Conservation (phyloP, 2,797 vertebrate genomes). For the Pterois miles region DNA sequence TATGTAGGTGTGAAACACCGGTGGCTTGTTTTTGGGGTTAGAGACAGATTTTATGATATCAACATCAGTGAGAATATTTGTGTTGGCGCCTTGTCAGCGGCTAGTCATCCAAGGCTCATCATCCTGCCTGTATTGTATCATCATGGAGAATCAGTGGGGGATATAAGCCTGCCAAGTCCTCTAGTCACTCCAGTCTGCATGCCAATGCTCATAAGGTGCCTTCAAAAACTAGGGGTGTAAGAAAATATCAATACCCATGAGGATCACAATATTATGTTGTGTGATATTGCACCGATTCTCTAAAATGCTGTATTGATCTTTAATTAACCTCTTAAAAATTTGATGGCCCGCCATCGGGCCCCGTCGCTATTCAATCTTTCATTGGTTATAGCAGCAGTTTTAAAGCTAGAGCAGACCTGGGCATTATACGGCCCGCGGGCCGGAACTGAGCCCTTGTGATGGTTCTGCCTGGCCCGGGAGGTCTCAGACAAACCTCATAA, state of each 20-base stretch:
- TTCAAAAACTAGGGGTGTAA: conserved; percentile 1
- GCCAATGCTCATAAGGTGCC: conserved; percentile 24
- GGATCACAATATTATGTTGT: background rate
- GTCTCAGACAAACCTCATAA: too few relatives aligned
- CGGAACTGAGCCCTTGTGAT: too few relatives aligned
- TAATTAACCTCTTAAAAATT: background rate
- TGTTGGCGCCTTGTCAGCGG: conserved; percentile 47
- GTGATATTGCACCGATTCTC: background rate
- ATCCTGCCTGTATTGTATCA: conserved; percentile 29
- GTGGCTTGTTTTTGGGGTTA: conserved; percentile 4
- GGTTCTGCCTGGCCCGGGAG: too few relatives aligned
- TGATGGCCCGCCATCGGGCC: background rate
- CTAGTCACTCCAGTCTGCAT: conserved; percentile 25
- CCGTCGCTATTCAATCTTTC: background rate
- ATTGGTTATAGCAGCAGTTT: background rate
- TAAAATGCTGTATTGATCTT: background rate
- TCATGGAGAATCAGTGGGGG: conserved; percentile 51
- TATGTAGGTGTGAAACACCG: conserved; percentile 23
- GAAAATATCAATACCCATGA: background rate
- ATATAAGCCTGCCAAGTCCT: conserved; percentile 49
- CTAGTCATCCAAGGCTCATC: conserved; percentile 46
- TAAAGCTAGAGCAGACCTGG: too few relatives aligned
- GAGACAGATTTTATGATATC: conserved; percentile 26
- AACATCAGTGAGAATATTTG: conserved; percentile 56
- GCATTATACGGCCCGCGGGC: too few relatives aligned